Evolutionary conservation across 2,888 invertebrate genomes (phyloP), one percentile per base, ranked within the genome.

Genomic region (Parthenolecanium corni): DNA sequence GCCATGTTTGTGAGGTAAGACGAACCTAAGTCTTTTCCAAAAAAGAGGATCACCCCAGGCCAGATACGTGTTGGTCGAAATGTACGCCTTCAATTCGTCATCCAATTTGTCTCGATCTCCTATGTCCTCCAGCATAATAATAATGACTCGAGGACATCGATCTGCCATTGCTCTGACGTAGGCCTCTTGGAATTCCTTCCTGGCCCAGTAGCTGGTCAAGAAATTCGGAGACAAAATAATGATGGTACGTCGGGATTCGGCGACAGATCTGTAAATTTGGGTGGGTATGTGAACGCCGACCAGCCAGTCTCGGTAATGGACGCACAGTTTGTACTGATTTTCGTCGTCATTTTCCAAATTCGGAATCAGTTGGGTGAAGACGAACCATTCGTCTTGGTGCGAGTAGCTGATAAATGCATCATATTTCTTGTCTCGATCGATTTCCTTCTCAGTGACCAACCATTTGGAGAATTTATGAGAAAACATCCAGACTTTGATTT

Each of bases 371-470:
- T 65, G 64, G 11, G 67, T 64, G 14, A 65, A 75, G 14, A 87
- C 81, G 69, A 85, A 84, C 2, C 79, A 79, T 69, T 84, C 83
- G 72, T 90, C 89, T 71, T 81, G 79, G 16, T 69, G 66, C 3
- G 88, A 84, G 72, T 83, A 89, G 68, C 88, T 87, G 66, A 90
- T 78, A 72, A 90, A 90, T 0, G 85, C 89, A 72, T 90, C 87
- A 72, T 82, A 88, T 66, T 70, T 67, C 66, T 80, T 80, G 69
- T 82, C 79, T 67, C 80, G 80, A 71, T 86, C 86, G 24, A 85
- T 71, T 66, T 85, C 85, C 57, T 82, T 79, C 69, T 85, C 84
- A 1, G 80, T 80, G 3, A 85, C 80, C 61, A 80, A 77, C 77
- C 82, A 81, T 31, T 82, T 70, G 66, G 79, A 82, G 67, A 78